phyloP scores from a whole-genome alignment of 2,888 invertebrate genomes.

The Lingula anatina region DNA sequence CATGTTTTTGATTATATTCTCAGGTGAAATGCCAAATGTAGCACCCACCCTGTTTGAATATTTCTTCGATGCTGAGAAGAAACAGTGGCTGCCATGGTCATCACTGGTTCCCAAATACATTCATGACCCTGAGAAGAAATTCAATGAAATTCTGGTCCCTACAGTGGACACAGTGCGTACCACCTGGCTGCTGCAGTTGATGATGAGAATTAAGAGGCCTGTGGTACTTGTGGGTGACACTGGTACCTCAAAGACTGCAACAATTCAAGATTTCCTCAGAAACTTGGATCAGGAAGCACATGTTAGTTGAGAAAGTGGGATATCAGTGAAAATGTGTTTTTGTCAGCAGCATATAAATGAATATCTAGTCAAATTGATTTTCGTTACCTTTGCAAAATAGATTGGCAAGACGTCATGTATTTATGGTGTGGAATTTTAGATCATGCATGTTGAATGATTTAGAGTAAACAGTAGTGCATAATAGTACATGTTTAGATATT shows the following conservation, averaged over 20 bases:
- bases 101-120: slow-evolving; percentile 71
- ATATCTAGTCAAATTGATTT: too few relatives aligned
- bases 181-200: slow-evolving; percentile 67
- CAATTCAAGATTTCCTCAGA: slow-evolving; percentile 74
- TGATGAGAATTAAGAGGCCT: slow-evolving; percentile 71
- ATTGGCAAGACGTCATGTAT: too few relatives aligned
- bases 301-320: slow-evolving; percentile 56
- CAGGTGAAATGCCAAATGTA: slow-evolving; percentile 69
- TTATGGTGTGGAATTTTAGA: too few relatives aligned
- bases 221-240: slow-evolving; percentile 84
- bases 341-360: too few relatives aligned
- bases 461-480: too few relatives aligned
- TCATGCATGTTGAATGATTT: too few relatives aligned
- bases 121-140: slow-evolving; percentile 67
- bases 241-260: slow-evolving; percentile 88
- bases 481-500: too few relatives aligned
- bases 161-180: slow-evolving; percentile 81
- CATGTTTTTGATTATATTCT: too few relatives aligned
- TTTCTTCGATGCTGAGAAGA: slow-evolving; percentile 64
- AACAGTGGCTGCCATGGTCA: slow-evolving; percentile 80
- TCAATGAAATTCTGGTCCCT: slow-evolving; percentile 81
- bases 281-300: slow-evolving; percentile 59
- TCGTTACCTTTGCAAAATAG: too few relatives aligned
- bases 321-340: not conserved
- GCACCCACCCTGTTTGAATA: slow-evolving; percentile 77